These are phyloP conservation scores for Euwallacea similis DNA, from an alignment of 1,140 invertebrate species.

Conservation along the genomic window DNA sequence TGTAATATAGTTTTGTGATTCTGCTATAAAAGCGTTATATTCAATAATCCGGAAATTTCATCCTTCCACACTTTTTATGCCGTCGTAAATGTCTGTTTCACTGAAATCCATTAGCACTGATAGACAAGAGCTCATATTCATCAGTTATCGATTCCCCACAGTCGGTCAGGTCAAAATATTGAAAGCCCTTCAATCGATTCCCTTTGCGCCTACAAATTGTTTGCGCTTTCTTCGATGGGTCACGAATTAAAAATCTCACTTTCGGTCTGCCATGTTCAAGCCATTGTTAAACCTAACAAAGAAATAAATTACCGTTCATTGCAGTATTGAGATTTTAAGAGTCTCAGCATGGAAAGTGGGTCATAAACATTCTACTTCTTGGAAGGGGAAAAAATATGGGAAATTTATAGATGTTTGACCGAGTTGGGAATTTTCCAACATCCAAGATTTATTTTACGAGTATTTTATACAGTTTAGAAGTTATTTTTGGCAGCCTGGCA, in stretches of 20 bases:
- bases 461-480: constrained; percentile 18
- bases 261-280: too few relatives aligned
- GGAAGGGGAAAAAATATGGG: constrained; percentile 3
- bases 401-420: constrained; percentile 15
- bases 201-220: neutral
- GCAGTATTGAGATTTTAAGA: constrained; percentile 7
- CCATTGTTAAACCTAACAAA: neutral
- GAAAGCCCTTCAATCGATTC: neutral
- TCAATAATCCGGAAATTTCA: too few relatives aligned
- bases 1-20: too few relatives aligned
- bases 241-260: too few relatives aligned
- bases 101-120: too few relatives aligned
- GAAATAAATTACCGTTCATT: neutral
- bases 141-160: too few relatives aligned
- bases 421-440: constrained; percentile 18
- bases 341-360: neutral
- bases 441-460: constrained; percentile 18
- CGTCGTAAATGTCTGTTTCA: too few relatives aligned
- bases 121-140: too few relatives aligned
- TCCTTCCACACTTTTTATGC: too few relatives aligned
- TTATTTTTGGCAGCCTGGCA: constrained; percentile 6
- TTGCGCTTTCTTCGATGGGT: neutral
- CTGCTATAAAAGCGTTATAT: too few relatives aligned
- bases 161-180: too few relatives aligned
- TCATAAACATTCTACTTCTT: constrained; percentile 3